A percentile compares a stretch with the other conserved stretches of the same genome.
phyloP scores from a whole-genome alignment of 2,888 invertebrate species.

The Lycia hirtaria region DNA sequence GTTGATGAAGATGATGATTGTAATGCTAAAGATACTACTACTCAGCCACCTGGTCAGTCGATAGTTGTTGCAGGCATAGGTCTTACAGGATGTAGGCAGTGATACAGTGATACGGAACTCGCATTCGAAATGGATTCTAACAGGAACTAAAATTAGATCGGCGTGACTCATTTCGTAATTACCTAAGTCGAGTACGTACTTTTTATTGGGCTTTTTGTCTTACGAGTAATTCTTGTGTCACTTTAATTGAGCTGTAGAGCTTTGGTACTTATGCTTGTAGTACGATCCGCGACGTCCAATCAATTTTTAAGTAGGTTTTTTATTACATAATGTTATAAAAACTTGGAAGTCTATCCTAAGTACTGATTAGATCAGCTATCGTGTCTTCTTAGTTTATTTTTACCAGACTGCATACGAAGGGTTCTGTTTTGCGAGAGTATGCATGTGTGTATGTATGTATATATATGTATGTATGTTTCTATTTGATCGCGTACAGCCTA shows the following conservation, averaged over 20 bases:
- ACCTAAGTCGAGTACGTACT: slow-evolving; percentile 19
- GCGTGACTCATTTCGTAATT: slow-evolving; percentile 29
- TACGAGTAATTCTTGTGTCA: slow-evolving; percentile 24
- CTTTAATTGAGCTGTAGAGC: slow-evolving; percentile 14
- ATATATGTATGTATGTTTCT: too few relatives aligned
- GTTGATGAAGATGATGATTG: too few relatives aligned
- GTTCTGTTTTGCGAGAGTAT: too few relatives aligned
- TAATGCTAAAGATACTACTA: too few relatives aligned
- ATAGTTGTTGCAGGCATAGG: slow-evolving; percentile 33
- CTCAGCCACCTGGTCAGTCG: too few relatives aligned
- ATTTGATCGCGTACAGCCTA: too few relatives aligned
- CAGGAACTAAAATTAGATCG: slow-evolving; percentile 37
- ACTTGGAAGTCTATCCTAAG: too few relatives aligned
- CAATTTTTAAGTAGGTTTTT: not conserved
- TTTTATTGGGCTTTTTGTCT: slow-evolving; percentile 34
- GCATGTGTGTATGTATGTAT: too few relatives aligned
- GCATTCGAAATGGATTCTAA: slow-evolving; percentile 24
- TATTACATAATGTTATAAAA: not conserved
- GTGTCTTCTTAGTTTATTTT: too few relatives aligned
- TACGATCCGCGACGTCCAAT: not conserved
- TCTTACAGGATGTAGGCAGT: slow-evolving; percentile 35
- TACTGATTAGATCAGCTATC: too few relatives aligned
- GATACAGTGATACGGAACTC: slow-evolving; percentile 32
- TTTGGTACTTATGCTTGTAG: not conserved
- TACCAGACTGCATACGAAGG: too few relatives aligned